phyloP scores from a whole-genome alignment of 2,797 vertebrate species.

The Acrossocheilus fasciatus region DNA sequence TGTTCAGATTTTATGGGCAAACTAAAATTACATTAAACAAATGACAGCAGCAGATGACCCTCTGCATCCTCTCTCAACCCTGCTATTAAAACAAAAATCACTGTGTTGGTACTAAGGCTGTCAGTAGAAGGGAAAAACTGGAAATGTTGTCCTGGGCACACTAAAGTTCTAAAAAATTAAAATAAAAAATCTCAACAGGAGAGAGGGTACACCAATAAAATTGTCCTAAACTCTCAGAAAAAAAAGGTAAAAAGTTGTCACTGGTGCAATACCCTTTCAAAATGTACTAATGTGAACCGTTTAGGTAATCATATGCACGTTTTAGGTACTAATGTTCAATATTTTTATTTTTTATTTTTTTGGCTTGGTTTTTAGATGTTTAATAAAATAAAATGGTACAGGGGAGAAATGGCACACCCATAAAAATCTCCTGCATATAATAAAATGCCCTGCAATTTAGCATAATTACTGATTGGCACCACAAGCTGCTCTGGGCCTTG shows the following conservation, averaged over 20 bases:
- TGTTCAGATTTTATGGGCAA: constrained; percentile 29
- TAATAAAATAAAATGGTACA: background rate
- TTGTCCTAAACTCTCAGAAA: background rate
- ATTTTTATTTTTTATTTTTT: too few species aligned
- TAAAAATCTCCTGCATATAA: background rate
- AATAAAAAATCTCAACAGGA: background rate
- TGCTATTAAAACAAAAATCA: constrained; percentile 3
- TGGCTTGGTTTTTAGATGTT: background rate
- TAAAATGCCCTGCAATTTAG: background rate
- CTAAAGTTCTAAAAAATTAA: background rate
- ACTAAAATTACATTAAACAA: constrained; percentile 50
- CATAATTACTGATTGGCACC: background rate
- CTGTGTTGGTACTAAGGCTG: background rate
- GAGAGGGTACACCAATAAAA: background rate
- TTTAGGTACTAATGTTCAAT: background rate
- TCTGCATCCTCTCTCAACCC: constrained; percentile 39
- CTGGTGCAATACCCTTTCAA: background rate
- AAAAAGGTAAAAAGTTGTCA: background rate
- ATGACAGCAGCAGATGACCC: constrained; percentile 41
- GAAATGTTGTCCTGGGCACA: background rate
- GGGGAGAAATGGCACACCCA: background rate
- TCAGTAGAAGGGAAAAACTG: background rate
- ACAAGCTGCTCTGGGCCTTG: background rate
- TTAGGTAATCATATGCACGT: background rate
- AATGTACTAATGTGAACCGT: too few species aligned